These are phyloP conservation scores for Calephelis virginiensis DNA, from an alignment of 1,140 invertebrate genomes.

Conservation along the genomic window DNA sequence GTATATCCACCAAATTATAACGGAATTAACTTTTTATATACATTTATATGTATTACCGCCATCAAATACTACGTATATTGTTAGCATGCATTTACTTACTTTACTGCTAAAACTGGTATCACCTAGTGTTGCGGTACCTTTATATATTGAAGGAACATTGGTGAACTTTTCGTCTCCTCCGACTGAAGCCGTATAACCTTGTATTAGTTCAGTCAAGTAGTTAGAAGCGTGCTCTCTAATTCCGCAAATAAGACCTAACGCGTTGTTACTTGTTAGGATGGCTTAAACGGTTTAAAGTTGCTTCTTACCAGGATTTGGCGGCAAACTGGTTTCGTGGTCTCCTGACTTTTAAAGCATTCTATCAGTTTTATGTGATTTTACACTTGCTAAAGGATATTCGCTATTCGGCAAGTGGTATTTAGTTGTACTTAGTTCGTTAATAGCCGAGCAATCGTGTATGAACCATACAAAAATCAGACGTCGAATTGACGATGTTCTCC, in stretches of 20 bases:
- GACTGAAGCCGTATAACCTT: slow-evolving; percentile 1
- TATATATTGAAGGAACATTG: not conserved
- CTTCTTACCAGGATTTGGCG: no score
- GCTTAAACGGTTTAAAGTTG: not conserved
- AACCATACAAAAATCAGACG: no score
- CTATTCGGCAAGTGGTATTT: no score
- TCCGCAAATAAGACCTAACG: not conserved
- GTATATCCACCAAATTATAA: no score
- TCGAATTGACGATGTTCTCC: no score
- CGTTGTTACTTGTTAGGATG: not conserved
- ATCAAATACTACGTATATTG: not conserved
- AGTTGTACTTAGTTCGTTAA: no score
- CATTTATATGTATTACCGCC: not conserved
- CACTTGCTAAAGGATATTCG: no score
- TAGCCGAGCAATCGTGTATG: no score
- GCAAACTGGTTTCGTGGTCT: no score
- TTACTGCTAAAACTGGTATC: not conserved
- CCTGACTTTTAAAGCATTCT: no score
- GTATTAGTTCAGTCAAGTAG: slow-evolving; percentile 3
- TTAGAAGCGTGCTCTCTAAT: slow-evolving; percentile 2
- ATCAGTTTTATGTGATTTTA: no score
- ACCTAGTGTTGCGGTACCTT: not conserved
- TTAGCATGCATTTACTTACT: no score
- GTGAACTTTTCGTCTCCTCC: slow-evolving; percentile 1
- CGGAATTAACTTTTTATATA: not conserved